Evolutionary conservation across 2,797 vertebrate genomes (phyloP).

Genomic region (Malacoctenus gilli): DNA sequence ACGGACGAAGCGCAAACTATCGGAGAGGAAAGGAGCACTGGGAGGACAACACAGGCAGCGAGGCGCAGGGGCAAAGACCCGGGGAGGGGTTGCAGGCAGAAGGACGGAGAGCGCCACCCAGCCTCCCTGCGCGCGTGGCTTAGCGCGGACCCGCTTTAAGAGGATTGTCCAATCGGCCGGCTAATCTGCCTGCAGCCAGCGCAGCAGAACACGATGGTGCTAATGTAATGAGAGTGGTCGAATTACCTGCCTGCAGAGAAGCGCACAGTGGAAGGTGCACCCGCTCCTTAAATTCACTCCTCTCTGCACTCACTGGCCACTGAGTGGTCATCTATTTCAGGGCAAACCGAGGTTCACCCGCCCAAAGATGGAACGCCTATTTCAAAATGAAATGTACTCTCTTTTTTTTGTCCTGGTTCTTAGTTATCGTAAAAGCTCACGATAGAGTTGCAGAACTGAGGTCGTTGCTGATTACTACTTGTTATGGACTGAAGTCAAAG

Average conservation of each 20-base stretch:
- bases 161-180: slow-evolving; percentile 78
- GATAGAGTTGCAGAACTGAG: slow-evolving; percentile 18
- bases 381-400: slow-evolving; percentile 59
- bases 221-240: slow-evolving; percentile 80
- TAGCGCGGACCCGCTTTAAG: slow-evolving; percentile 82
- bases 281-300: slow-evolving; percentile 43
- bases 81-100: slow-evolving; percentile 36
- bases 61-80: slow-evolving; percentile 18
- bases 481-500: slow-evolving; percentile 32
- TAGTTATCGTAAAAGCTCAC: slow-evolving; percentile 39
- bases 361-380: slow-evolving; percentile 48
- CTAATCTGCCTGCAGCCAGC: slow-evolving; percentile 82
- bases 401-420: slow-evolving; percentile 6
- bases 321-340: slow-evolving; percentile 71
- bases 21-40: slow-evolving; percentile 15
- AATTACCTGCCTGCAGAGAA: slow-evolving; percentile 55
- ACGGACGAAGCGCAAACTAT: slow-evolving; percentile 19
- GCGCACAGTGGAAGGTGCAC: slow-evolving; percentile 41
- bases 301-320: slow-evolving; percentile 73
- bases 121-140: slow-evolving; percentile 67
- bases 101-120: slow-evolving; percentile 48
- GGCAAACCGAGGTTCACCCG: slow-evolving; percentile 45
- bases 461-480: slow-evolving; percentile 42
- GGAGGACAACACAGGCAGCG: slow-evolving; percentile 29
- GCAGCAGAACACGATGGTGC: slow-evolving; percentile 78